These are phyloP conservation scores for Vanessa atalanta DNA, from an alignment of 1,140 invertebrate species.

Conservation along the genomic window DNA sequence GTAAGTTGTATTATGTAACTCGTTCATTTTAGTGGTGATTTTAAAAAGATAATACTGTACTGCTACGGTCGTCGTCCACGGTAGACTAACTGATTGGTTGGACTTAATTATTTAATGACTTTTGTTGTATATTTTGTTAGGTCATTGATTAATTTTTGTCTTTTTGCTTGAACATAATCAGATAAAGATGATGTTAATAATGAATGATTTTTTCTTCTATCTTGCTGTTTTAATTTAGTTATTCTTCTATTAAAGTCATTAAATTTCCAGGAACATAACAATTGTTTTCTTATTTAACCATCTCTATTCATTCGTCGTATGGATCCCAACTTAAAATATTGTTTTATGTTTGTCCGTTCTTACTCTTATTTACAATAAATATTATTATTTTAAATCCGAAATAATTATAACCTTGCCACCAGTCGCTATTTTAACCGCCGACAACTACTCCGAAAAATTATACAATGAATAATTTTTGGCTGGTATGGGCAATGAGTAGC, in stretches of 20 bases:
- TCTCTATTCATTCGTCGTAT: neutral
- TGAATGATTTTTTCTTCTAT: constrained; percentile 78
- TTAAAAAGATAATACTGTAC: constrained; percentile 57
- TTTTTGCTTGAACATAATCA: constrained; percentile 74
- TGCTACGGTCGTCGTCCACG: constrained; percentile 62
- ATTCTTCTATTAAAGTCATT: constrained; percentile 81
- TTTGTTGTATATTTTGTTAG: constrained; percentile 81
- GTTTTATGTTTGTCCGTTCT: no score
- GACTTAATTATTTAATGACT: constrained; percentile 80
- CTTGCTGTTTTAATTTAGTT: constrained; percentile 81
- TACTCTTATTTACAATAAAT: no score
- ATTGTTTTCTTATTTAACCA: constrained; percentile 39
- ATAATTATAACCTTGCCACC: no score
- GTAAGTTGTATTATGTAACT: constrained; percentile 78
- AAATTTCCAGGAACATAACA: constrained; percentile 77
- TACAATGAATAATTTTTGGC: no score
- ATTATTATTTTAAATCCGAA: no score
- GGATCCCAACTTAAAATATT: no score
- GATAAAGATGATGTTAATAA: constrained; percentile 77
- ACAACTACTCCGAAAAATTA: no score
- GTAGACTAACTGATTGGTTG: constrained; percentile 68
- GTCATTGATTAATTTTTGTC: constrained; percentile 80
- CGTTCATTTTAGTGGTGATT: constrained; percentile 74
- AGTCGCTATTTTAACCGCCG: no score
- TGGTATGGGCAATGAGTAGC: no score